Percentiles rank a stretch among this genome's conserved stretches.
Conservation (phyloP, 2,888 invertebrate species). For the Sthenelais limicola region DNA sequence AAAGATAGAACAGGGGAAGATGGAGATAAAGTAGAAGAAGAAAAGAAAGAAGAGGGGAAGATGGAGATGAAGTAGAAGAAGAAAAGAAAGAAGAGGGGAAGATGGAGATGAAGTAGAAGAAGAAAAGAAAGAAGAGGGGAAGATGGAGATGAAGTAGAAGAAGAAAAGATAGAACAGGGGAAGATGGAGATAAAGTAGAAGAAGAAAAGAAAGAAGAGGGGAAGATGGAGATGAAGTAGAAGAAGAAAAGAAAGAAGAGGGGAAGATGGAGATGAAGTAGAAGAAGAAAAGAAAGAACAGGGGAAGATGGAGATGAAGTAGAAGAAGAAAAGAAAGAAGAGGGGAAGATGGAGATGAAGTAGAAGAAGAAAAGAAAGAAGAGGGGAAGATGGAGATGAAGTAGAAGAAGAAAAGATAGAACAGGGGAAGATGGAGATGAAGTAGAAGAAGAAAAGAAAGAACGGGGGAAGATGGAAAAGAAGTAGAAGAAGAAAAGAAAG, state of each 20-base stretch:
- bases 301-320: neutral
- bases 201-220: neutral
- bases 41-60: neutral
- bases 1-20: neutral
- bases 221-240: neutral
- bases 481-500: neutral
- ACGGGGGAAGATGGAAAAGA: neutral
- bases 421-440: neutral
- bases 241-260: neutral
- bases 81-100: neutral
- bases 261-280: neutral
- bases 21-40: neutral
- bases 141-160: neutral
- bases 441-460: neutral
- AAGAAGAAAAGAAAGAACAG: neutral
- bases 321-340: neutral
- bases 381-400: neutral
- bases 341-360: neutral
- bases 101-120: neutral
- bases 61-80: neutral
- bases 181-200: neutral
- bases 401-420: neutral
- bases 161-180: neutral
- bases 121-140: too few relatives aligned
- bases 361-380: neutral